Base-by-base conservation (phyloP, 64 coral and sea anemone genomes). In the Porites australiensis region DNA sequence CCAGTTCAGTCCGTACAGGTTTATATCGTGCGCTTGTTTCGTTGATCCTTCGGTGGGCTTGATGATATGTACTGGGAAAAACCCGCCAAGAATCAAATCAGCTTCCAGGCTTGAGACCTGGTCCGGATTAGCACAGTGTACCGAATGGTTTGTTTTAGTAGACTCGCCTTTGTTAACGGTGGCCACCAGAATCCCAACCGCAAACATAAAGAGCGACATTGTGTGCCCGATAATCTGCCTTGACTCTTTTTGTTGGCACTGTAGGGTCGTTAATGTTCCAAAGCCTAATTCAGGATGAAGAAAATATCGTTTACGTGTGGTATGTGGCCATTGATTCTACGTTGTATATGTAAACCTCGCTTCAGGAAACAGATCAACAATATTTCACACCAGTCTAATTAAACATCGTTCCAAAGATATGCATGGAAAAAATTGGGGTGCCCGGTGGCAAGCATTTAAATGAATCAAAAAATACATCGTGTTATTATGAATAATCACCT, bases 1-100 rank as follows among this genome's bases (percentile, higher is more conserved):
- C 95, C 95, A 97, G 12, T 88, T 94, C 16, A 97, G 13, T 43
- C 87, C 95, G 76, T 91, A 88, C 14, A 89, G n/a, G 63, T 97
- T 97, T 5, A 97, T 90, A 62, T 87, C 88, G 62, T 82, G 58
- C 7, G 48, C 83, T 13, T 79, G 86, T 53, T 83, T 61, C 46
- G 81, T 69, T 10, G 60, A 61, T 2, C 87, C 67, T 13, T 72
- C 69, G 2, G 37, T 72, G 3, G 48, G 86, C 27, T 94, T 58
- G 0, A 90, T 37, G 19, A 89, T 59, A 57, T 97, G 95, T 1
- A 97, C 95, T 3, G 95, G 95, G 60, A 97, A 97, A 48, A 97
- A 23, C 0, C 95, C 95, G 9, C 92, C 95, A 13, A 97, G 9
- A 4, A 92, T 87, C 6, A 85, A 22, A 43, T 97, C 74, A 46